Conservation (phyloP, 2,797 vertebrate genomes). For the Anguilla obscura region DNA sequence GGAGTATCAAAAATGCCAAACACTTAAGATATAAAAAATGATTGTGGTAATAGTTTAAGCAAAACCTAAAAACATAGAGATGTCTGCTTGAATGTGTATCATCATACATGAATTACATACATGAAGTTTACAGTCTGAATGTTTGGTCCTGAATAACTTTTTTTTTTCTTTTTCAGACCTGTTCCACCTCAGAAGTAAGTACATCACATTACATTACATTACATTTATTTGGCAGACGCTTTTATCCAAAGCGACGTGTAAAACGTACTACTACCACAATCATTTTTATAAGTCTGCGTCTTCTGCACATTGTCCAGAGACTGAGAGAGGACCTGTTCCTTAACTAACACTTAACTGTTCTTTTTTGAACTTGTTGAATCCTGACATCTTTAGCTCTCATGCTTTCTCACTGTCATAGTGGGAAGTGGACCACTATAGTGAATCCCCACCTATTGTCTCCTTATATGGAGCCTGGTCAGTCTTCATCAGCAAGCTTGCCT, state of each 20-base stretch:
- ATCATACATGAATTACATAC: not conserved
- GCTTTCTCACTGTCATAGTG: not conserved
- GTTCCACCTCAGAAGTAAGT: conserved; percentile 42
- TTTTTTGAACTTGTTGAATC: conserved; percentile 7
- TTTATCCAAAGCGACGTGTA: not conserved
- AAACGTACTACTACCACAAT: no score
- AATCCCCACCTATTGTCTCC: not conserved
- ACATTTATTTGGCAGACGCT: no score
- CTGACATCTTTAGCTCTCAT: not conserved
- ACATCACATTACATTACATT: not conserved
- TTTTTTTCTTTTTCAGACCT: conserved; percentile 58
- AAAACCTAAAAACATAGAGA: no score
- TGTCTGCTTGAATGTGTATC: not conserved
- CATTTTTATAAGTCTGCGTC: no score
- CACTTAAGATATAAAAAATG: not conserved
- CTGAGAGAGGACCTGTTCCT: not conserved
- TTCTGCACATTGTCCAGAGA: not conserved
- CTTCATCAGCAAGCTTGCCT: not conserved
- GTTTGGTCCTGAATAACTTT: not conserved
- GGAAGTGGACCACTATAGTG: not conserved
- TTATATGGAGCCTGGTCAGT: not conserved
- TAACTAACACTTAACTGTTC: not conserved
- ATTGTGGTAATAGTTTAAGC: not conserved
- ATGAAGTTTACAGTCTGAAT: not conserved
- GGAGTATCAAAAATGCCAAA: not conserved